Conservation (phyloP, 2,888 invertebrate species). For the Hirtodrosophila alboralis region DNA sequence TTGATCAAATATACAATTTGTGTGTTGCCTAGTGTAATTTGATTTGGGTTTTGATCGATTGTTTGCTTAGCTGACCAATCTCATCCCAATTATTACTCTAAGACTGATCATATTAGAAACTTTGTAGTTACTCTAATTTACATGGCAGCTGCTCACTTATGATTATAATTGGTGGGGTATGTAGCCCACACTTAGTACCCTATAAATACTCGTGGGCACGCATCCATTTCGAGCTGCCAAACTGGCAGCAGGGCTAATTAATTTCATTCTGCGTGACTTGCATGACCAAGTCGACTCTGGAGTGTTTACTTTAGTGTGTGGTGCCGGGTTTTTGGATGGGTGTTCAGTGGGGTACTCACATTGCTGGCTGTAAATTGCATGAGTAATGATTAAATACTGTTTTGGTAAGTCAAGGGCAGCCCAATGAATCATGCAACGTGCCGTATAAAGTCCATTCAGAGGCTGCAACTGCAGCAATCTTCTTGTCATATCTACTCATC, state of each 20-base stretch:
- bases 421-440: conserved; percentile 10
- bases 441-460: background rate
- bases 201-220: conserved; percentile 25
- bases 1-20: too few relatives aligned
- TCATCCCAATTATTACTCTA: too few relatives aligned
- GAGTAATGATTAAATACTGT: conserved; percentile 36
- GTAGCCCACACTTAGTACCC: conserved; percentile 20
- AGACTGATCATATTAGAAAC: too few relatives aligned
- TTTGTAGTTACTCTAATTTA: too few relatives aligned
- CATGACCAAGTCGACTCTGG: conserved; percentile 47
- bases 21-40: too few relatives aligned
- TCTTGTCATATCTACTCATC: too few relatives aligned
- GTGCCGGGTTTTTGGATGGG: background rate
- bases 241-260: conserved; percentile 69
- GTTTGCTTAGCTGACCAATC: too few relatives aligned
- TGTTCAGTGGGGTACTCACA: background rate
- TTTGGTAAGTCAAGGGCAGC: conserved; percentile 13
- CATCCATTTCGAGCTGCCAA: conserved; percentile 46
- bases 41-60: too few relatives aligned
- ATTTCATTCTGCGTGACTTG: conserved; percentile 69
- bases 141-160: conserved; percentile 17
- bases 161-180: conserved; percentile 20
- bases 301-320: conserved; percentile 6
- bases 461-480: background rate
- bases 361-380: conserved; percentile 21